These are phyloP conservation scores for Pardalotus punctatus DNA, from an alignment of 2,113 vertebrate species.

Conservation along the genomic window DNA sequence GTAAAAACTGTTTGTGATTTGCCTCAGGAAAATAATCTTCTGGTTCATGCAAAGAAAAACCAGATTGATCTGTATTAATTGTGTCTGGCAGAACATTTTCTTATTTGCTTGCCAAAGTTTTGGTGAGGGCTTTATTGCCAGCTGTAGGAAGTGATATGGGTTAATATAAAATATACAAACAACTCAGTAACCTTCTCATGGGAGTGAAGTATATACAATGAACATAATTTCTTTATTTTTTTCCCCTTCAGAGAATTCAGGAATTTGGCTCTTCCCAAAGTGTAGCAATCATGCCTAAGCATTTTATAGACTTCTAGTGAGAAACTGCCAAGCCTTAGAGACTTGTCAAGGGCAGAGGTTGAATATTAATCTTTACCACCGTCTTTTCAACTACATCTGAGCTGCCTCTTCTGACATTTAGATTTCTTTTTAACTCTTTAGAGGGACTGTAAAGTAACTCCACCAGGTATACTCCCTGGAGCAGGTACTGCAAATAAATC, in stretches of 20 bases:
- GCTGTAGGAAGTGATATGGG: constrained; percentile 43
- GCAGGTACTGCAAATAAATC: background rate
- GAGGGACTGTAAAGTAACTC: background rate
- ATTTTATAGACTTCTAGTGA: constrained; percentile 56
- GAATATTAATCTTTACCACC: constrained; percentile 51
- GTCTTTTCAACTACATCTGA: constrained; percentile 53
- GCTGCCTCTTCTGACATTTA: constrained; percentile 41
- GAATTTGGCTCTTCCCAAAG: constrained; percentile 40
- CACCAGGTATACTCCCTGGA: background rate
- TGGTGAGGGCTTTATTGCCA: constrained; percentile 65
- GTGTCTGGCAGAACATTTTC: constrained; percentile 52
- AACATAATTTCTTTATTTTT: constrained; percentile 19
- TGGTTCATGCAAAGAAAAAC: constrained; percentile 48
- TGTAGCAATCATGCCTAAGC: constrained; percentile 57
- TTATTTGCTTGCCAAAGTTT: constrained; percentile 64
- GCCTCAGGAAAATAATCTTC: constrained; percentile 42
- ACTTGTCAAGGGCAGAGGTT: constrained; percentile 54
- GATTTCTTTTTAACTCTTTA: constrained; percentile 50
- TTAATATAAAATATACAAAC: constrained; percentile 60
- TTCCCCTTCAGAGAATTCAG: constrained; percentile 20
- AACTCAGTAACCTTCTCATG: constrained; percentile 1
- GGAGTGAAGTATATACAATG: constrained; percentile 22
- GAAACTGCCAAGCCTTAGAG: constrained; percentile 57
- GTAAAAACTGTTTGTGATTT: constrained; percentile 50
- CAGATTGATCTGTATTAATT: constrained; percentile 45